Evolutionary conservation across 2,797 vertebrate genomes (phyloP).

Genomic region (Delichon dasypus): DNA sequence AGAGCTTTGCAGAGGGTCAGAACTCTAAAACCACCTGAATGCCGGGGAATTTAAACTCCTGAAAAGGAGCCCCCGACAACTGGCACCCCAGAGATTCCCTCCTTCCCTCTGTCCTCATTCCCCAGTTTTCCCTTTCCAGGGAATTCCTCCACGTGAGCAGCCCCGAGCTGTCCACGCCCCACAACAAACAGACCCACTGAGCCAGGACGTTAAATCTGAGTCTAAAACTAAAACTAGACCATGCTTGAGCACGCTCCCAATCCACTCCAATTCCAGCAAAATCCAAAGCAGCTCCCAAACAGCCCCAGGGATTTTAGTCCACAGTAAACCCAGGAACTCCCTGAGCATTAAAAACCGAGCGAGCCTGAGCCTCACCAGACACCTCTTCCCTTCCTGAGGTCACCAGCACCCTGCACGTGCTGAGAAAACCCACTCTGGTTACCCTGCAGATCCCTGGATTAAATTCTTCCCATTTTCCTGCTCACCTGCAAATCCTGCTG

Average conservation of each 20-base stretch:
- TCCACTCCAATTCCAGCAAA: neutral
- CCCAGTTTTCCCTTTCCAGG: neutral
- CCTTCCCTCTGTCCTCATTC: neutral
- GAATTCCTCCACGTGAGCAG: fast-evolving
- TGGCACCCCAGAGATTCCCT: too few species aligned
- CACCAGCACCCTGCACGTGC: neutral
- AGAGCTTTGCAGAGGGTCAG: too few species aligned
- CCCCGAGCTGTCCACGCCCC: neutral
- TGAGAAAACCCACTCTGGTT: neutral
- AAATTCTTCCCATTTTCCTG: neutral
- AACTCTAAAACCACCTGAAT: too few species aligned
- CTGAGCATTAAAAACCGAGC: neutral
- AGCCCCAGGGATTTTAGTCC: neutral
- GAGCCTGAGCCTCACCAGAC: neutral
- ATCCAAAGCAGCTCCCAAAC: neutral
- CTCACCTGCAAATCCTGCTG: neutral
- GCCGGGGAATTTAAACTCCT: too few species aligned
- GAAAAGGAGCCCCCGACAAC: too few species aligned
- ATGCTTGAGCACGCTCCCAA: neutral
- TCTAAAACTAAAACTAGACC: too few species aligned
- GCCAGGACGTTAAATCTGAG: neutral
- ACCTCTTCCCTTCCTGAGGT: neutral
- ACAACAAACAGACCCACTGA: fast-evolving
- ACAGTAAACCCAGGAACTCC: fast-evolving
- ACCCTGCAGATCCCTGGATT: neutral